Percentiles rank a stretch among this genome's conserved stretches.
Conservation (phyloP, 2,113 vertebrate species). For the Seriola aureovittata region DNA sequence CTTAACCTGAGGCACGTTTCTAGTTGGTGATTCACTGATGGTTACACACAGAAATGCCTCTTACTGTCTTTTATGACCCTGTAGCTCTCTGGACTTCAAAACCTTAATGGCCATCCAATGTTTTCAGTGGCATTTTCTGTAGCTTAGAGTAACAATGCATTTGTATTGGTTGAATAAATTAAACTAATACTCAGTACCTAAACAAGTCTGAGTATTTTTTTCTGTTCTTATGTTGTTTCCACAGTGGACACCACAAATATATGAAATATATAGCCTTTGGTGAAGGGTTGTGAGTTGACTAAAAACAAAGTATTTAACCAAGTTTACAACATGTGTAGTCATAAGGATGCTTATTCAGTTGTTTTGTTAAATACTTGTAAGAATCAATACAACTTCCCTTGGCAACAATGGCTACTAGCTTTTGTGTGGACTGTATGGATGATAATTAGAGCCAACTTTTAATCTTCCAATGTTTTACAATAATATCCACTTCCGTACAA, state of each 20-base stretch:
- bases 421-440: background rate
- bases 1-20: constrained; percentile 54
- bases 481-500: background rate
- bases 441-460: background rate
- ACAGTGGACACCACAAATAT: background rate
- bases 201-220: background rate
- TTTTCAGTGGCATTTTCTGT: background rate
- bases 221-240: background rate
- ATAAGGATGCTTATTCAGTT: background rate
- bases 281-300: no score
- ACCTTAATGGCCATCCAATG: background rate
- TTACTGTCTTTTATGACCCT: constrained; percentile 2
- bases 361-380: background rate
- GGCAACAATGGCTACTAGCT: background rate
- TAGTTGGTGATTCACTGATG: constrained; percentile 41
- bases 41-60: constrained; percentile 7
- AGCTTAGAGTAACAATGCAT: background rate
- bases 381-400: background rate
- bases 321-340: no score
- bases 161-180: background rate
- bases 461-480: background rate
- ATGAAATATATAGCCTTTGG: no score
- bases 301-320: no score
- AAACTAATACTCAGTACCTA: background rate
- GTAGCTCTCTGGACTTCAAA: background rate